phyloP scores from a whole-genome alignment of 1,140 invertebrate genomes.

The Xylocopa sonorina region DNA sequence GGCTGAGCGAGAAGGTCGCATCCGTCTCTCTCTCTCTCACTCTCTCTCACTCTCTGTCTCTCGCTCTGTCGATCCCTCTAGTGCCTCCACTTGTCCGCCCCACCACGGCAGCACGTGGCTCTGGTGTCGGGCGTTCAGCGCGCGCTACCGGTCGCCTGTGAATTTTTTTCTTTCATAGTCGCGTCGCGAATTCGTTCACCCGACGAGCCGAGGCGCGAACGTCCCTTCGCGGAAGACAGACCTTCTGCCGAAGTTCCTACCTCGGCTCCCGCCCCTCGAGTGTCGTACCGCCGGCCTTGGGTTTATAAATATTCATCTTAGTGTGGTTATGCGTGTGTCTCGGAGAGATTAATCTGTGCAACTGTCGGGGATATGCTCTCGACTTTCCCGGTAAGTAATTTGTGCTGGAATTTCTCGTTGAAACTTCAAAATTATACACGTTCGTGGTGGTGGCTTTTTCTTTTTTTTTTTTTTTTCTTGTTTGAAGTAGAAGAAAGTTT shows the following conservation, averaged over 20 bases:
- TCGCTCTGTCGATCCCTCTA: too few relatives aligned
- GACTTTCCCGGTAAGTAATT: neutral
- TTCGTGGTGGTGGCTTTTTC: too few relatives aligned
- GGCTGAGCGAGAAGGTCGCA: conserved; percentile 37
- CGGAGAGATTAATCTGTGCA: neutral
- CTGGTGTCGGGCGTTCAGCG: neutral
- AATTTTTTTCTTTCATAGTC: conserved; percentile 8
- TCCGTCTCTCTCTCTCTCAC: too few relatives aligned
- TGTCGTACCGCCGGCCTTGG: neutral
- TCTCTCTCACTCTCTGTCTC: too few relatives aligned
- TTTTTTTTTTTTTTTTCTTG: neutral
- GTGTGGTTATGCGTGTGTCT: neutral
- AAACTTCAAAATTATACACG: too few relatives aligned
- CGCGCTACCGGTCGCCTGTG: neutral
- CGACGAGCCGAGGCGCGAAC: neutral
- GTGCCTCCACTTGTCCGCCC: neutral
- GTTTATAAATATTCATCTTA: conserved; percentile 41
- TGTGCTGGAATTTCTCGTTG: too few relatives aligned
- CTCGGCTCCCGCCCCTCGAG: too few relatives aligned
- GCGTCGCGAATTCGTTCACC: conserved; percentile 16
- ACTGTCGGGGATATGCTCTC: neutral
- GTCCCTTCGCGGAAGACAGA: conserved; percentile 1
- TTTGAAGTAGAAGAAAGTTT: too few relatives aligned
- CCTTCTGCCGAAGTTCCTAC: neutral
- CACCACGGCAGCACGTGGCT: neutral